A percentile compares a stretch with the other conserved stretches of the same genome.
These are phyloP conservation scores for Plagodis dolabraria DNA, from an alignment of 2,888 invertebrate species.

Conservation along the genomic window DNA sequence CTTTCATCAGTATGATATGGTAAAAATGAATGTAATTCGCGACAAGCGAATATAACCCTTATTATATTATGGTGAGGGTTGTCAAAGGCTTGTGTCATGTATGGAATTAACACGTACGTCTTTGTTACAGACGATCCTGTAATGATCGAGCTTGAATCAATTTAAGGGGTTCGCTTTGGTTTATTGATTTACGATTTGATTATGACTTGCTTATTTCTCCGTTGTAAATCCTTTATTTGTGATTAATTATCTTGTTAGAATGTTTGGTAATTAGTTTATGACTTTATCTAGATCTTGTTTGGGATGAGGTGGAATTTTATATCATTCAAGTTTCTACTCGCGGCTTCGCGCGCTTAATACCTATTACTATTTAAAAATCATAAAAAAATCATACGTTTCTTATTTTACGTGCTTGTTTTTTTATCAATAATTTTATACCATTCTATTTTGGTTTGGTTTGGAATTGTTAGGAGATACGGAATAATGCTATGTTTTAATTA, in stretches of 20 bases:
- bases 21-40: constrained; percentile 52
- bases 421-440: too few relatives aligned
- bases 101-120: constrained; percentile 75
- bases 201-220: constrained; percentile 75
- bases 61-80: constrained; percentile 43
- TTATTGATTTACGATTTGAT: constrained; percentile 77
- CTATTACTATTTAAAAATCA: too few relatives aligned
- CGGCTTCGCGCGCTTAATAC: too few relatives aligned
- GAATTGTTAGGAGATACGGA: too few relatives aligned
- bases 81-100: constrained; percentile 45
- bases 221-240: constrained; percentile 48
- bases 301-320: too few relatives aligned
- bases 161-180: constrained; percentile 70
- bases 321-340: too few relatives aligned
- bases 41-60: constrained; percentile 47
- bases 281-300: too few relatives aligned
- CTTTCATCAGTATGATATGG: constrained; percentile 69
- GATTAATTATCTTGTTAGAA: constrained; percentile 62
- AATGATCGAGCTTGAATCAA: constrained; percentile 77
- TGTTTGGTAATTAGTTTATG: constrained; percentile 19
- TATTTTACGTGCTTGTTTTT: too few relatives aligned
- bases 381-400: too few relatives aligned
- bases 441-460: too few relatives aligned
- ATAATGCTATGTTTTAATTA: too few relatives aligned
- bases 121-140: constrained; percentile 81